Evolutionary conservation across 1,140 invertebrate species (phyloP).

Genomic region (Streblospio benedicti): DNA sequence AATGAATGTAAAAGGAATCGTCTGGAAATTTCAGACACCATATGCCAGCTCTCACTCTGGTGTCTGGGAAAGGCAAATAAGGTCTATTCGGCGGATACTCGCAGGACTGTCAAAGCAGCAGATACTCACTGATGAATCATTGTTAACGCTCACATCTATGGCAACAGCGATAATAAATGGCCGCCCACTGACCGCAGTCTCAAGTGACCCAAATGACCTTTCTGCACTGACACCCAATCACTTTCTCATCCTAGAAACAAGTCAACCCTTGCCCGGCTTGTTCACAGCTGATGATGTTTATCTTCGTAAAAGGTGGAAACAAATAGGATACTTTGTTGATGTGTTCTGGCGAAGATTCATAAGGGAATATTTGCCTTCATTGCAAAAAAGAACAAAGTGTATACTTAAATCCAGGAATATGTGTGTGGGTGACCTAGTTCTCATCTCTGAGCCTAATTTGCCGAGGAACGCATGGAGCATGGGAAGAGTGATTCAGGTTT

Average conservation of each 20-base stretch:
- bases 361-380: conserved; percentile 17
- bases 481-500: no score
- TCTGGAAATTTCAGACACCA: neutral
- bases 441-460: no score
- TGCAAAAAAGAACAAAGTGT: conserved; percentile 23
- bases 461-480: no score
- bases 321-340: conserved; percentile 24
- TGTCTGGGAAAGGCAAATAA: neutral
- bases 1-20: no score
- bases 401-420: no score
- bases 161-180: neutral
- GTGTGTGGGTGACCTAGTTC: no score
- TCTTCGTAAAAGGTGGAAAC: conserved; percentile 18
- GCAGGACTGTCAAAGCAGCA: neutral
- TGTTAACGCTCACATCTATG: neutral
- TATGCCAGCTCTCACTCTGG: neutral
- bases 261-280: neutral
- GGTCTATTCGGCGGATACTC: neutral
- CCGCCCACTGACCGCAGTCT: neutral
- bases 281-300: neutral
- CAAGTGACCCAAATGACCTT: neutral
- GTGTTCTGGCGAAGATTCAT: conserved; percentile 24
- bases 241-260: neutral
- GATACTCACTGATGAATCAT: no score
- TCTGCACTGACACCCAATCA: neutral